phyloP scores from a whole-genome alignment of 2,797 vertebrate species.

The Urophycis tenuis region DNA sequence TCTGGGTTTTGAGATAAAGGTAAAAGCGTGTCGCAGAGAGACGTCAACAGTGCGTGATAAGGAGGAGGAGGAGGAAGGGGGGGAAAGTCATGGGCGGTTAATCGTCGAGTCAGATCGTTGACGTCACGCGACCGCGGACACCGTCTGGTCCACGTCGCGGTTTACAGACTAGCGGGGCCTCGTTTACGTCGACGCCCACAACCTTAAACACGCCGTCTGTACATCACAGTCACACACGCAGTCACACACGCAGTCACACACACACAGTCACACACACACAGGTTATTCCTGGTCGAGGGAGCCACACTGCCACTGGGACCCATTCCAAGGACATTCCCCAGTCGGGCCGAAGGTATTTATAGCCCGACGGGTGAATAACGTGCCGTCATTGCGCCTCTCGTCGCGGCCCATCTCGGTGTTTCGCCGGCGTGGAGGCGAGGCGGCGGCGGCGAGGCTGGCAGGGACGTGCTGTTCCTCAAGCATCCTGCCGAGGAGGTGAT shows the following conservation, averaged over 20 bases:
- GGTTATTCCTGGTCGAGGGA: background rate
- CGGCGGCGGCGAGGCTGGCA: background rate
- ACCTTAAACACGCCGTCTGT: too few relatives aligned
- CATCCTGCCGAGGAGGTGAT: background rate
- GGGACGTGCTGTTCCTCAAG: background rate
- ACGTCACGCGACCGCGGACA: conserved; percentile 22
- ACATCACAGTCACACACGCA: too few relatives aligned
- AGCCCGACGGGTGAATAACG: background rate
- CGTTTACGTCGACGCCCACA: too few relatives aligned
- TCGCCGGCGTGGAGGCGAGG: background rate
- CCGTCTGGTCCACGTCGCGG: conserved; percentile 10
- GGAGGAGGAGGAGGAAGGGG: background rate
- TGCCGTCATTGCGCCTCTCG: background rate
- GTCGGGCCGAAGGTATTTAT: background rate
- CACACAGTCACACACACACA: too few relatives aligned
- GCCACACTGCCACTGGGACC: background rate
- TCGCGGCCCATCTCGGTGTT: background rate
- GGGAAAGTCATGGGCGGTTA: conserved; percentile 10
- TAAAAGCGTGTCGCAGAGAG: conserved; percentile 16
- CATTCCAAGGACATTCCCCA: background rate
- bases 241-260: too few relatives aligned
- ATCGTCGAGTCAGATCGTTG: conserved; percentile 30
- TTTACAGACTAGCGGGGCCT: conserved; percentile 18
- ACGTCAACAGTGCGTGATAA: conserved; percentile 20
- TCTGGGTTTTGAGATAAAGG: conserved; percentile 8